Percentiles rank a stretch among this genome's conserved stretches.
Evolutionary conservation across 2,797 vertebrate species (phyloP).

Genomic region (Arctocebus calabarensis): DNA sequence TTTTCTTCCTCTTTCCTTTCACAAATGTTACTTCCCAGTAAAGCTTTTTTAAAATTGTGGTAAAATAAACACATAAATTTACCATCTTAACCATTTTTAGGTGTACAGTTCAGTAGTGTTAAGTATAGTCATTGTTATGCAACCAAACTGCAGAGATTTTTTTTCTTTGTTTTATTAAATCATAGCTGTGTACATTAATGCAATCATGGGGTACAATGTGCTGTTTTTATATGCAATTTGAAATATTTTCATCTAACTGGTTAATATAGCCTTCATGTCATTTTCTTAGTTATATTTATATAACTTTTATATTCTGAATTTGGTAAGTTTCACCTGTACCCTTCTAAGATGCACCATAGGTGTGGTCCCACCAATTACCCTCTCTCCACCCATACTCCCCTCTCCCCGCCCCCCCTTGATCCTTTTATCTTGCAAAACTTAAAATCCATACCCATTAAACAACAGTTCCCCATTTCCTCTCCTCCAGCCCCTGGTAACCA

Average conservation of each 20-base stretch:
- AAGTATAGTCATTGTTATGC: not conserved
- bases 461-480: not conserved
- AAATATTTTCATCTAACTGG: too few species aligned
- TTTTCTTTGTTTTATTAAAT: not conserved
- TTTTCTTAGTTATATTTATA: too few species aligned
- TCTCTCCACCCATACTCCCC: too few species aligned
- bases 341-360: too few species aligned
- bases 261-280: too few species aligned
- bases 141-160: not conserved
- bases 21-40: not conserved
- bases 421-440: not conserved
- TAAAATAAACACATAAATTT: not conserved
- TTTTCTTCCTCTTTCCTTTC: not conserved
- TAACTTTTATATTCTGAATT: too few species aligned
- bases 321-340: too few species aligned
- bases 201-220: too few species aligned
- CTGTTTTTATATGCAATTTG: too few species aligned
- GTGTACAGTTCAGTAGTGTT: not conserved
- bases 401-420: too few species aligned
- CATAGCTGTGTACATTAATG: too few species aligned
- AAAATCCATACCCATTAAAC: not conserved
- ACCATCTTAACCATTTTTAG: not conserved
- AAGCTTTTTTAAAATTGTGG: not conserved
- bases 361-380: too few species aligned
- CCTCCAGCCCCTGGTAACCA: not conserved